Percentiles rank a stretch among this genome's conserved stretches.
Evolutionary conservation across 2,113 vertebrate species (phyloP).

Genomic region (Hyperopisus bebe): DNA sequence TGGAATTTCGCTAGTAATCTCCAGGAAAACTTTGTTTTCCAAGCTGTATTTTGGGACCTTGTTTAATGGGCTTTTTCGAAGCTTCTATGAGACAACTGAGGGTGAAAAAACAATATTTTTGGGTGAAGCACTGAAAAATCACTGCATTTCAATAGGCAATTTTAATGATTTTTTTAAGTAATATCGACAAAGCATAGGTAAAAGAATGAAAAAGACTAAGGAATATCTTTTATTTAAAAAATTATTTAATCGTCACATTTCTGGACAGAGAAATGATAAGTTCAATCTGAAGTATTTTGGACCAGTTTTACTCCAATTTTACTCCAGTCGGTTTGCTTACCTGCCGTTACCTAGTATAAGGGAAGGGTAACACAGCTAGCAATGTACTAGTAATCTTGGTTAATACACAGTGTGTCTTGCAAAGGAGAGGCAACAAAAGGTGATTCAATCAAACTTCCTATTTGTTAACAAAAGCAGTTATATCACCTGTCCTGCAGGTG

Average conservation of each 20-base stretch:
- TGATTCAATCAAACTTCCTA: neutral
- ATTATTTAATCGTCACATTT: neutral
- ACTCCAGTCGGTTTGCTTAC: neutral
- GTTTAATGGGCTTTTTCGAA: neutral
- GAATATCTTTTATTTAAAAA: neutral
- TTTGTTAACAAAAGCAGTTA: neutral
- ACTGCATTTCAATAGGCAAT: neutral
- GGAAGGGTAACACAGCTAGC: neutral
- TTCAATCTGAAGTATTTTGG: neutral
- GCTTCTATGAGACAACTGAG: neutral
- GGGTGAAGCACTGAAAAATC: neutral
- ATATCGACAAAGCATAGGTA: neutral
- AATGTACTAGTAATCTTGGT: neutral
- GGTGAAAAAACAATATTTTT: neutral
- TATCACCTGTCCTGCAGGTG: slow-evolving; percentile 48
- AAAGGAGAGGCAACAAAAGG: neutral
- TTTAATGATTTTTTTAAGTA: neutral
- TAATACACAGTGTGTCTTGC: neutral
- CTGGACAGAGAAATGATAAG: neutral
- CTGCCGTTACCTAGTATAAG: neutral
- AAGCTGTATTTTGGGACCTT: neutral
- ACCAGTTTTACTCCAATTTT: neutral
- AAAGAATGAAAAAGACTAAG: neutral
- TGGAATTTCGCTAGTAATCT: neutral
- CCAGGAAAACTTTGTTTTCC: neutral